Conservation (phyloP, 2,797 vertebrate species). For the Leucoraja ocellata region DNA sequence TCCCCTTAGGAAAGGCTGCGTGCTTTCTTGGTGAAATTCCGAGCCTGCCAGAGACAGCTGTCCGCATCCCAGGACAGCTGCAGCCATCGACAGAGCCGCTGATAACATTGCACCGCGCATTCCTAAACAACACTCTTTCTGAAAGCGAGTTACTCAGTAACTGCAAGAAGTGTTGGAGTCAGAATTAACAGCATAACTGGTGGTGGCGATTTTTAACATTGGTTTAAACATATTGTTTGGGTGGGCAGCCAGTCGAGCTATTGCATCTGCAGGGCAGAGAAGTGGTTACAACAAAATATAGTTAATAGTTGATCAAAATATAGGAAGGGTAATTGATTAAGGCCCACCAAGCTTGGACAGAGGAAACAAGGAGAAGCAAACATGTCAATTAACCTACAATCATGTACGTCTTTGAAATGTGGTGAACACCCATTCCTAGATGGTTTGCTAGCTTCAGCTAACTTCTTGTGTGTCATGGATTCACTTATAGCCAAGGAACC, state of each 20-base stretch:
- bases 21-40: constrained; percentile 30
- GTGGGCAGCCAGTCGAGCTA: no score
- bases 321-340: background rate
- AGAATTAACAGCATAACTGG: background rate
- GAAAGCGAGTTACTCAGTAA: background rate
- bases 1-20: constrained; percentile 11
- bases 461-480: background rate
- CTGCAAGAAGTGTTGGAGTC: background rate
- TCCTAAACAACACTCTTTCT: constrained; percentile 17
- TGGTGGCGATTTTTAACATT: background rate
- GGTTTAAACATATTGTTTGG: background rate
- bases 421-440: background rate
- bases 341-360: background rate
- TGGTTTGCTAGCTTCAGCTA: background rate
- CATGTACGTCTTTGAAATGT: no score
- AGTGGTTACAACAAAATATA: no score
- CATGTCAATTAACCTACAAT: background rate
- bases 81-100: background rate
- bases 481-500: background rate
- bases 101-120: constrained; percentile 7
- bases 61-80: constrained; percentile 19
- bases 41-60: constrained; percentile 32
- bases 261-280: background rate
- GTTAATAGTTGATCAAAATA: no score
- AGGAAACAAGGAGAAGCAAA: no score